Base-by-base conservation (phyloP, 2,113 vertebrate genomes). In the Sylvilagus bachmani region DNA sequence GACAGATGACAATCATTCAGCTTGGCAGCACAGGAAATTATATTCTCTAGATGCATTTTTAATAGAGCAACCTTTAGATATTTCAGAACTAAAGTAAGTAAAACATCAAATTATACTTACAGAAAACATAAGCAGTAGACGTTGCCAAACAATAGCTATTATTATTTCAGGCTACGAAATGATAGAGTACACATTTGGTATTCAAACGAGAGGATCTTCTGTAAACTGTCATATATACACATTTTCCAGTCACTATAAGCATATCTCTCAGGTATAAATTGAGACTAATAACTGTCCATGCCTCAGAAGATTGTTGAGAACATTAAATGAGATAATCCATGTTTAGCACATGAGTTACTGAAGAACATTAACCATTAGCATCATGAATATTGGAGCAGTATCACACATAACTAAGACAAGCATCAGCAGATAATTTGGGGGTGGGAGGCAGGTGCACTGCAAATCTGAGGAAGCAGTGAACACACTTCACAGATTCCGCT, bases 231-330 rank as follows among this genome's bases (percentile, higher is more conserved):
- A 11, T 79, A 33, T 66, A 1, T 64, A 25, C 29, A 74, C 36
- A 2, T 66, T 75, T 75, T 84, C 27, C 69, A 84, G 49, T 3
- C 67, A 81, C 29, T 62, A 3, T 75, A 38, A 91, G 9, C 0
- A 29, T 85, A 29, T 90, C 92, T 86, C 66, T 90, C 33, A 67
- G 51, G 31, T 95, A 49, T 89, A 82, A 94, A 92, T 53, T 62
- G 36, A 11, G 29, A 44, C 31, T 83, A 78, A n/a, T 58, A 61
- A 31, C 16, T 64, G 9, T 13, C 33, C 55, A 11, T 74, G 36
- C 6, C 36, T 94, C 33, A 79, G 71, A 79, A 78, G 7, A 55
- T 62, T 71, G 44, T 25, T 90, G 33, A 82, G 36, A 90, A 73
- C 33, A 84, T 87, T 83, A 90, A 92, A 82, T 86, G 12, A 81